Percentiles rank a stretch among this genome's conserved stretches.
These are phyloP conservation scores for Hystrix brachyura DNA, from an alignment of 2,113 vertebrate species.

Conservation along the genomic window DNA sequence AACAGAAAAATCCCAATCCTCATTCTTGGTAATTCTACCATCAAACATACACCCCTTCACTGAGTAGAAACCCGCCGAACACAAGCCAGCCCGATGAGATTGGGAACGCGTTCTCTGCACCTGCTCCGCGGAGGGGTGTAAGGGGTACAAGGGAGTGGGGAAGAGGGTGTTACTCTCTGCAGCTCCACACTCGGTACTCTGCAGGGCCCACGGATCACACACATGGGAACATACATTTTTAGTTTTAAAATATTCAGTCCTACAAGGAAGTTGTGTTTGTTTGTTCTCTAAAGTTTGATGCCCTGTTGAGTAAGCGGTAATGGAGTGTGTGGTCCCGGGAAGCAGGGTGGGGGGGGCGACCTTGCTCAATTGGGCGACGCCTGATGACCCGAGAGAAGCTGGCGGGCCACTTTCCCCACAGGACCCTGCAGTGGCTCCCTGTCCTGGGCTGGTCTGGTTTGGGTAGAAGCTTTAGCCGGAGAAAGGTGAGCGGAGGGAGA, in stretches of 20 bases:
- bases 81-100: slow-evolving; percentile 14
- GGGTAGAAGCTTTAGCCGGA: background rate
- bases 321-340: background rate
- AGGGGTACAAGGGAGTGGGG: background rate
- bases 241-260: background rate
- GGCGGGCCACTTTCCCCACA: background rate
- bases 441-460: background rate
- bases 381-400: background rate
- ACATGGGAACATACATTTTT: background rate
- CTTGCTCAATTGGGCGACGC: too few species aligned
- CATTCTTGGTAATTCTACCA: slow-evolving; percentile 30
- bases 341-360: too few species aligned
- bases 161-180: background rate
- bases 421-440: background rate
- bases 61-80: slow-evolving; percentile 4
- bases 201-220: background rate
- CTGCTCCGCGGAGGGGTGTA: background rate
- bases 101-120: background rate
- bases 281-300: background rate
- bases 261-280: background rate
- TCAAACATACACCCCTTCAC: slow-evolving; percentile 19
- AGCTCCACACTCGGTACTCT: background rate
- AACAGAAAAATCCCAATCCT: slow-evolving; percentile 11
- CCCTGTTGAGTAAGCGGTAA: background rate
- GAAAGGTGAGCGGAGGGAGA: background rate